A percentile compares a stretch with the other conserved stretches of the same genome.
Evolutionary conservation across 2,797 vertebrate genomes (phyloP).

Genomic region (Enteromius fasciolatus): DNA sequence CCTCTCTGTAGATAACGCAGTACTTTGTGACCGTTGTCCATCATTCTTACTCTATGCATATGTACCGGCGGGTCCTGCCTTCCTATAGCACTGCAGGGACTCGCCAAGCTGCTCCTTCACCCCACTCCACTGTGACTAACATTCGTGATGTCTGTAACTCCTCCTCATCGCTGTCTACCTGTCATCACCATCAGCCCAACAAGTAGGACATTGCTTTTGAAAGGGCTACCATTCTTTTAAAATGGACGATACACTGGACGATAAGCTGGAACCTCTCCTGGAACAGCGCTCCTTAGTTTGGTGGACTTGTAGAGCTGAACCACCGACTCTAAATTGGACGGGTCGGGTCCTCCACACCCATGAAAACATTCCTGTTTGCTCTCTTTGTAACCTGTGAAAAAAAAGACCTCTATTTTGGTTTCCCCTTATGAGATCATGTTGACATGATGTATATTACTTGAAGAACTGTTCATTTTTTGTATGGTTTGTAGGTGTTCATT

Average conservation of each 20-base stretch:
- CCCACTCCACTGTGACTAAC: conserved; percentile 51
- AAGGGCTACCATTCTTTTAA: conserved; percentile 74
- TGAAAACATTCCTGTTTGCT: conserved; percentile 38
- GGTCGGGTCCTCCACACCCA: conserved; percentile 23
- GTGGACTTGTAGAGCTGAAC: conserved; percentile 44
- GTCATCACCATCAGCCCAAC: conserved; percentile 58
- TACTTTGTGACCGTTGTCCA: conserved; percentile 34
- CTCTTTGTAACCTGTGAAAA: conserved; percentile 46
- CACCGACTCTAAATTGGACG: conserved; percentile 13
- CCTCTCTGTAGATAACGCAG: conserved; percentile 54
- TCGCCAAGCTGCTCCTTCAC: conserved; percentile 61
- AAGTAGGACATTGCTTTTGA: conserved; percentile 65
- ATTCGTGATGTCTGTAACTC: conserved; percentile 49
- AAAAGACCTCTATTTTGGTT: conserved; percentile 50
- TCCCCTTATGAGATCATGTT: conserved; percentile 53
- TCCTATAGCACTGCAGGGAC: conserved; percentile 54
- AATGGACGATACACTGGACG: conserved; percentile 56
- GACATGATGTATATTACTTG: conserved; percentile 72
- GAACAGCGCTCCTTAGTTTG: conserved; percentile 45
- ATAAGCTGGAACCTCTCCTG: conserved; percentile 47
- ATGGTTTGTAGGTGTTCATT: conserved; percentile 50
- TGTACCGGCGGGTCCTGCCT: conserved; percentile 55
- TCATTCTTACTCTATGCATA: conserved; percentile 63
- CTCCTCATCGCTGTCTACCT: conserved; percentile 47
- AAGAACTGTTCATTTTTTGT: conserved; percentile 68